Conservation (phyloP, 2,113 vertebrate species). For the Hypanus sabinus region DNA sequence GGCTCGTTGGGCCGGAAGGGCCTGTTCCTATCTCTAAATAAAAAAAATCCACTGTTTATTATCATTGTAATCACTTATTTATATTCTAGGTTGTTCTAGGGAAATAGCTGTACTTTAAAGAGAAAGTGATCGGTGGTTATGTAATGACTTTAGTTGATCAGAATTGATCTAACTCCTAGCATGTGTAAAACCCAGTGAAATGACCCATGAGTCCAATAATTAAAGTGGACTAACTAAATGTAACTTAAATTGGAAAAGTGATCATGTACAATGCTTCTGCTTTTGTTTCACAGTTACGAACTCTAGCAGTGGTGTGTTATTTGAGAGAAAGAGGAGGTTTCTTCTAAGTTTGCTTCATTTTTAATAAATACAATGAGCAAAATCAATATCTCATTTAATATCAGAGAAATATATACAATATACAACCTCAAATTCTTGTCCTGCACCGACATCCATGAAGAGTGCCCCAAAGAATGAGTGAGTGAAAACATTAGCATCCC, state of each 20-base stretch:
- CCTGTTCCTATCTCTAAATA: too few relatives aligned
- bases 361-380: not conserved
- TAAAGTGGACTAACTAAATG: not conserved
- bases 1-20: too few relatives aligned
- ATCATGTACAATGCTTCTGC: not conserved
- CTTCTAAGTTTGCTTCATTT: not conserved
- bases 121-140: not conserved
- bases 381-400: too few relatives aligned
- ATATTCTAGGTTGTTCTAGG: not conserved
- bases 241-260: not conserved
- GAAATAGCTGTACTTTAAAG: not conserved
- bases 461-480: too few relatives aligned
- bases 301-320: not conserved
- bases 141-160: not conserved
- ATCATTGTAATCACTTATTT: not conserved
- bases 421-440: too few relatives aligned
- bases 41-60: not conserved
- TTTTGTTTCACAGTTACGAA: not conserved
- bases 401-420: too few relatives aligned
- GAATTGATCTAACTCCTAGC: not conserved
- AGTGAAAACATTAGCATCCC: too few relatives aligned
- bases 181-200: not conserved
- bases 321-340: not conserved
- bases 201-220: not conserved
- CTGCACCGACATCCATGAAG: too few relatives aligned